phyloP scores from a whole-genome alignment of 2,113 vertebrate species.

The Callocephalon fimbriatum region DNA sequence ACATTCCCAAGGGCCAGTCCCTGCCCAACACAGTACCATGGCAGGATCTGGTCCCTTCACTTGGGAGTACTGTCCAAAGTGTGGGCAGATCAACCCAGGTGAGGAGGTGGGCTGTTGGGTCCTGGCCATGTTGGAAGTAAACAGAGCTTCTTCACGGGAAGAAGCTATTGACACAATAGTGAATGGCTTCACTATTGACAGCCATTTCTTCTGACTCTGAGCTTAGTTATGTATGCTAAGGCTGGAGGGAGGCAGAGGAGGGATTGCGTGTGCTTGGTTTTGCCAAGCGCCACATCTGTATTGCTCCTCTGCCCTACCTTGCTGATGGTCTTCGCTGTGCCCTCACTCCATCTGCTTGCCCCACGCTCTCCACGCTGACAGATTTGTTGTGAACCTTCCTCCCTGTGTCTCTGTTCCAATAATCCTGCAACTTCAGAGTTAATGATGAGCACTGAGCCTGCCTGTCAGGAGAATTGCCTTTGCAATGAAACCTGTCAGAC shows the following conservation, averaged over 20 bases:
- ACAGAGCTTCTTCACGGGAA: not conserved
- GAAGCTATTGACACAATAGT: not conserved
- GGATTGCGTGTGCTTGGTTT: not conserved
- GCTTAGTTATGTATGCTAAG: accelerated
- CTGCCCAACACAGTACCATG: not conserved
- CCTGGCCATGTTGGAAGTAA: not conserved
- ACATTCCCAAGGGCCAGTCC: not conserved
- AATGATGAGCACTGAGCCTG: not conserved
- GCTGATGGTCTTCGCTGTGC: accelerated
- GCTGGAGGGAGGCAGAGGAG: not conserved
- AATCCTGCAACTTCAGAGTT: not conserved
- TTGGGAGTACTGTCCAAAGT: accelerated
- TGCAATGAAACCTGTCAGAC: not conserved
- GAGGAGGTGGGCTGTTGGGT: not conserved
- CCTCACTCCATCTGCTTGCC: not conserved
- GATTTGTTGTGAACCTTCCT: not conserved
- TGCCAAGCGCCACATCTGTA: accelerated
- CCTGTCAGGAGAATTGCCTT: not conserved
- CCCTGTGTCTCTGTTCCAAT: not conserved
- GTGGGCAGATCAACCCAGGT: not conserved
- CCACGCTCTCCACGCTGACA: not conserved
- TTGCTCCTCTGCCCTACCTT: not conserved
- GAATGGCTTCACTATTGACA: not conserved
- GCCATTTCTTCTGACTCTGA: not conserved
- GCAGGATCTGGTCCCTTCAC: not conserved